Evolutionary conservation across 2,113 vertebrate species (phyloP).

Genomic region (Copsychus sechellarum): DNA sequence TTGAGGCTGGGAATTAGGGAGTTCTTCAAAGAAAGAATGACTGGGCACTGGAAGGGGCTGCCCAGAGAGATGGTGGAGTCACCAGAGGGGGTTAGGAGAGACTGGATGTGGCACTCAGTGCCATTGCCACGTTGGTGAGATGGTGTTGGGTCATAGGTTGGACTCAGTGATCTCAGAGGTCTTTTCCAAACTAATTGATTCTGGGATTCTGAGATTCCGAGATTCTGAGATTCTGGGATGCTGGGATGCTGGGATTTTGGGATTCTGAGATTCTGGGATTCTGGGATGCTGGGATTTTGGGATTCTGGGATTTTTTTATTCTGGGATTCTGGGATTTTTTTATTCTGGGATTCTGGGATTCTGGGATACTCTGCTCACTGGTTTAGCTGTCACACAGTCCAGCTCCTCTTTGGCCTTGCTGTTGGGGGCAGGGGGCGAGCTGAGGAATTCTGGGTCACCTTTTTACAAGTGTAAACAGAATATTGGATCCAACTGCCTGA

Average conservation of each 20-base stretch:
- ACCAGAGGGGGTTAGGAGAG: background rate
- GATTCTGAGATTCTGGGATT: background rate
- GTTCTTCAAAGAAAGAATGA: background rate
- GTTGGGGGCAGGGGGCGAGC: background rate
- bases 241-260: background rate
- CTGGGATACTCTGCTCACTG: background rate
- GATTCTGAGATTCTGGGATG: background rate
- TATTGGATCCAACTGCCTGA: background rate
- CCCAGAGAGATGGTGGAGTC: background rate
- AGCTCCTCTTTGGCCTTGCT: background rate
- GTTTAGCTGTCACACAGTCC: background rate
- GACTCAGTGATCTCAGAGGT: background rate
- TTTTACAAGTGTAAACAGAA: background rate
- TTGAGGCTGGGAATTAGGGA: background rate
- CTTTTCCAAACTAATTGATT: background rate
- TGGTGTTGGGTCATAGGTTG: background rate
- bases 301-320: background rate
- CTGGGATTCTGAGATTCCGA: background rate
- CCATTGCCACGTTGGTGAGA: background rate
- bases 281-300: too few relatives aligned
- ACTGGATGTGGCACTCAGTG: background rate
- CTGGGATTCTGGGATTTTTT: too few relatives aligned
- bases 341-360: background rate
- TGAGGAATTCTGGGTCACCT: background rate
- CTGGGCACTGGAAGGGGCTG: background rate